phyloP scores from a whole-genome alignment of 1,140 invertebrate species.

The Drosophila parvula region DNA sequence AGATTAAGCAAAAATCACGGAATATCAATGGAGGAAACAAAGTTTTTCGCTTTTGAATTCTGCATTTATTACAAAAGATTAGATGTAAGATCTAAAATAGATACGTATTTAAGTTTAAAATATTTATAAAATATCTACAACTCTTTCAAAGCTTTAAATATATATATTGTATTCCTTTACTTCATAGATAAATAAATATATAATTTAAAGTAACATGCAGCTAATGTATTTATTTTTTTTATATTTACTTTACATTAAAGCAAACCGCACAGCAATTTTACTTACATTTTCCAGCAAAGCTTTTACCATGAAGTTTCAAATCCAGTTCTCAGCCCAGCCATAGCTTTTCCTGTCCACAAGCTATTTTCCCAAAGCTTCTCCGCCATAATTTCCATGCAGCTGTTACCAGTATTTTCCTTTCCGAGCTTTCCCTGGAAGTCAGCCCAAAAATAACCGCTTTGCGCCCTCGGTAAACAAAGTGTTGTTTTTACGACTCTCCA shows the following conservation, averaged over 20 bases:
- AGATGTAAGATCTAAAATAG: not conserved
- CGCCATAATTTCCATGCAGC: constrained; percentile 33
- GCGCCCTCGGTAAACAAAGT: constrained; percentile 45
- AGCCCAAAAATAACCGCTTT: constrained; percentile 13
- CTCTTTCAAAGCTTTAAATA: not conserved
- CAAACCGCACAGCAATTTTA: not conserved
- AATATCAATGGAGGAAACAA: no score
- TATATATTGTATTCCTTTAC: not conserved
- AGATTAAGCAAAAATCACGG: accelerated
- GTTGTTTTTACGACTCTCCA: constrained; percentile 29
- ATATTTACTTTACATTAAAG: not conserved
- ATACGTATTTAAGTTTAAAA: not conserved
- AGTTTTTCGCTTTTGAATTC: not conserved
- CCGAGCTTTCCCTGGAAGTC: constrained; percentile 55
- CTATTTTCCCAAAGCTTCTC: constrained; percentile 26
- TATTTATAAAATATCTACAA: no score
- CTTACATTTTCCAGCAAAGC: not conserved
- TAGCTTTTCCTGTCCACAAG: constrained; percentile 18
- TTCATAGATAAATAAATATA: not conserved
- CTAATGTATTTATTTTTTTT: not conserved
- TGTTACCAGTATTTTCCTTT: constrained; percentile 52
- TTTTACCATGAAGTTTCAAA: not conserved
- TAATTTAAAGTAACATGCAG: not conserved
- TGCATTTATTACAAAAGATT: not conserved
- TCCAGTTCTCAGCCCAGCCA: not conserved